These are phyloP conservation scores for Engraulis encrasicolus DNA, from an alignment of 2,113 vertebrate genomes.

Conservation along the genomic window DNA sequence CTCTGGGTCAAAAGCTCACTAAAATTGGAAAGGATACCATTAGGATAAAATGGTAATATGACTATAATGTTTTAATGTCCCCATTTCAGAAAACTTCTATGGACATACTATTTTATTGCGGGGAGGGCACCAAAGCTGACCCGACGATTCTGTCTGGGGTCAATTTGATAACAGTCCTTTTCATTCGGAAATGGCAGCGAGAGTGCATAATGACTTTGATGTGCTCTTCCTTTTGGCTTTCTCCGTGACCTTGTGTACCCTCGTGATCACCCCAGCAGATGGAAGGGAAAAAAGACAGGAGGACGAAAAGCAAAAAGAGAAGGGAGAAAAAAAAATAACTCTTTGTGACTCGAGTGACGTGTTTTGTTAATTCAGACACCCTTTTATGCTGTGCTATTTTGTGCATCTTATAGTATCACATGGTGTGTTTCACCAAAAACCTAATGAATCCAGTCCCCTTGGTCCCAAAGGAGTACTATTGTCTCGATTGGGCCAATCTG, in stretches of 20 bases:
- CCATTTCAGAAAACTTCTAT: constrained; percentile 37
- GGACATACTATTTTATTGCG: constrained; percentile 40
- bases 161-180: constrained; percentile 43
- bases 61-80: constrained; percentile 37
- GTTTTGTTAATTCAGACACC: constrained; percentile 34
- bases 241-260: constrained; percentile 46
- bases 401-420: constrained; percentile 40
- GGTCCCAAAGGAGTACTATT: constrained; percentile 25
- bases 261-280: constrained; percentile 50
- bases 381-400: constrained; percentile 42
- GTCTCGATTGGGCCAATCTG: constrained; percentile 21
- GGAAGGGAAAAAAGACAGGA: neutral
- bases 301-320: neutral
- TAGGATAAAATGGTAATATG: constrained; percentile 50
- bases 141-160: constrained; percentile 37
- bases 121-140: constrained; percentile 14
- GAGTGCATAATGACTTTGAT: constrained; percentile 52
- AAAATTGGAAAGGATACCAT: constrained; percentile 51
- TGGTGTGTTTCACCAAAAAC: constrained; percentile 10
- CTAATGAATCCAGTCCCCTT: constrained; percentile 24
- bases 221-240: constrained; percentile 56
- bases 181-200: constrained; percentile 52
- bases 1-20: constrained; percentile 8
- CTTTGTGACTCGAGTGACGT: constrained; percentile 42
- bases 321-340: neutral